Evolutionary conservation across 2,888 invertebrate genomes (phyloP), one percentile per base, ranked within the genome.

Genomic region (Coremacera marginata): DNA sequence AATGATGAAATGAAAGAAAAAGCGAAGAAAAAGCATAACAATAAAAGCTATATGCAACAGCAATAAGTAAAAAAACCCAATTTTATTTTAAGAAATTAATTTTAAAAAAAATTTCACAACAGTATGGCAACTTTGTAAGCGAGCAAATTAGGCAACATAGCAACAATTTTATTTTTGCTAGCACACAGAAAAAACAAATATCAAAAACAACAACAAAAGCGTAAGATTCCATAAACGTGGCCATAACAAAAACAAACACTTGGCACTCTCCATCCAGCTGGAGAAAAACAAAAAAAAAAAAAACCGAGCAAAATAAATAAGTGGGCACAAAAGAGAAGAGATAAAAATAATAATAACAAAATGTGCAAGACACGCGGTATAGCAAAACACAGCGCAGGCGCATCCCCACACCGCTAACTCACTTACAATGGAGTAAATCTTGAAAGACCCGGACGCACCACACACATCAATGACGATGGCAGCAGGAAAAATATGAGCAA

Each of bases 161-260:
- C 72, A 71, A 31, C 19, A 57, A 71, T 27, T n/a, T 27, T 19
- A 57, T 71, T 72, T 72, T 73, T 63, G 72, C 44, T 44, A 44
- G 44, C 44, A 44, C 44, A 44, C 44, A 44, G 11, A 31, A 31
- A 34, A 57, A 57, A 60, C 16, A 3, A 22, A 60, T 2, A 72
- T 34, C 5, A 49, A 57, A 8, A 14, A 25, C 57, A 37, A 60
- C 22, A n/a, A 49, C 25, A 65, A n/a, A n/a, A 22, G 52, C 14
- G 44, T 44, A 44, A 14, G 44, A 14, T 44, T 44, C 44, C 19
- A 49, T 52, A 72, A 71, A 67, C 68, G 62, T 73, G 68, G 68
- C 68, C 77, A 73, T 68, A 77, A 77, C 68, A 60, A 77, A 73
- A 77, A 77, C 68, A 72, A 72, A 77, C 68, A 73, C 19, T 57